phyloP scores from a whole-genome alignment of 2,888 invertebrate species.

The Pandemis cinnamomeana region DNA sequence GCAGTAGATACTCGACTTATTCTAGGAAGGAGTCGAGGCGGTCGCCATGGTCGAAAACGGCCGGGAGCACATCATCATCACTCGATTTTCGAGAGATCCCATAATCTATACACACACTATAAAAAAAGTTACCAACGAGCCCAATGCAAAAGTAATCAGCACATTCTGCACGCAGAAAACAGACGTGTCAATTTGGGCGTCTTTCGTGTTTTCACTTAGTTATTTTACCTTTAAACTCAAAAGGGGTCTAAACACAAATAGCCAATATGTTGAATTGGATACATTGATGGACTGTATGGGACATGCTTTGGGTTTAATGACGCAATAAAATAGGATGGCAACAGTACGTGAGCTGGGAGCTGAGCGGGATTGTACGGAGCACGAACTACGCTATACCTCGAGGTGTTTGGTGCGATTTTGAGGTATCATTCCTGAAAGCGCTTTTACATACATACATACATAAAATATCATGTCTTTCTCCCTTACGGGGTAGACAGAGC shows the following conservation, averaged over 20 bases:
- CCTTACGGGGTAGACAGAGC: no score
- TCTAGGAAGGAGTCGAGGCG: no score
- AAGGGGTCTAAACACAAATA: constrained; percentile 35
- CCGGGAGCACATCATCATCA: no score
- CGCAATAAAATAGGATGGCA: constrained; percentile 69
- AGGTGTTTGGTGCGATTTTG: neutral
- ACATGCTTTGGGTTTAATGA: constrained; percentile 68
- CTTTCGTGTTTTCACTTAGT: neutral
- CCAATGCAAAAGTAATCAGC: neutral
- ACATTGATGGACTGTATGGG: constrained; percentile 60
- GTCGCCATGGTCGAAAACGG: no score
- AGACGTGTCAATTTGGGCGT: neutral
- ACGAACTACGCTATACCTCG: neutral
- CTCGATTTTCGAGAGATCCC: no score
- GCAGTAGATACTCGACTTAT: no score
- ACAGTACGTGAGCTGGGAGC: constrained; percentile 58
- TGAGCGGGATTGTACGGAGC: constrained; percentile 41
- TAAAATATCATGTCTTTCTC: no score
- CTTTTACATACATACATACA: no score
- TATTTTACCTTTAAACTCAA: constrained; percentile 22
- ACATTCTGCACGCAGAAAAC: neutral
- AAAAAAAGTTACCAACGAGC: no score
- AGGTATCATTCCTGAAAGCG: neutral
- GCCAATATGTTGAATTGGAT: constrained; percentile 52
- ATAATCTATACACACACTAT: no score